Evolutionary conservation across 2,797 vertebrate species (phyloP).

Genomic region (Mormyrops boulengeri): DNA sequence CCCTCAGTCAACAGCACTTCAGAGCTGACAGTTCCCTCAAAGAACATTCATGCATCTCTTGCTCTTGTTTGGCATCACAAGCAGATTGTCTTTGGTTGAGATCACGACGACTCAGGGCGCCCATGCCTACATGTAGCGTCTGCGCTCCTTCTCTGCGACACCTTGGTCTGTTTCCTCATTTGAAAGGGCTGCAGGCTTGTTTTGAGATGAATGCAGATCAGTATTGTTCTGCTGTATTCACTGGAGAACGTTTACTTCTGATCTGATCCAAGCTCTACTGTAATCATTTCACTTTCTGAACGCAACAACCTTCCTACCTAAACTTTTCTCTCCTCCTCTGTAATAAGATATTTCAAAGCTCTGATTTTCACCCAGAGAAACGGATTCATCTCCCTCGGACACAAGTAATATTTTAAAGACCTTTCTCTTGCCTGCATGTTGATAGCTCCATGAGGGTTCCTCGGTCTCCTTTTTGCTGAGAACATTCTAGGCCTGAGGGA

Average conservation of each 20-base stretch:
- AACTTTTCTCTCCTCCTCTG: background rate
- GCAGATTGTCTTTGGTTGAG: background rate
- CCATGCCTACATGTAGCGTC: background rate
- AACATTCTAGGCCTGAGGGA: background rate
- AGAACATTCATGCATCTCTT: background rate
- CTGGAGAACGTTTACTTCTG: background rate
- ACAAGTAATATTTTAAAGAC: background rate
- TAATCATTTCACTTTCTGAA: background rate
- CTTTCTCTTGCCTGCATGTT: background rate
- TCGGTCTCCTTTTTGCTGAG: background rate
- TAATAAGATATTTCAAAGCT: background rate
- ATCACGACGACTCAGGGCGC: background rate
- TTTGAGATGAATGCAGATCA: background rate
- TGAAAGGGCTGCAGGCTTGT: background rate
- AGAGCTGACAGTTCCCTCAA: background rate
- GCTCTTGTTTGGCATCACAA: background rate
- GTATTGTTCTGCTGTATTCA: background rate
- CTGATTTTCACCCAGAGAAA: background rate
- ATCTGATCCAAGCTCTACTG: background rate
- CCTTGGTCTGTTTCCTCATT: background rate
- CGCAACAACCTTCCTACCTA: background rate
- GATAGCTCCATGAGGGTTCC: background rate
- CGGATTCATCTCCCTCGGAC: background rate
- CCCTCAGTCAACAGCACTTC: background rate
- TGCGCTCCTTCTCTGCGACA: background rate